Conservation (phyloP, 2,797 vertebrate species). For the Cheirogaleus major region DNA sequence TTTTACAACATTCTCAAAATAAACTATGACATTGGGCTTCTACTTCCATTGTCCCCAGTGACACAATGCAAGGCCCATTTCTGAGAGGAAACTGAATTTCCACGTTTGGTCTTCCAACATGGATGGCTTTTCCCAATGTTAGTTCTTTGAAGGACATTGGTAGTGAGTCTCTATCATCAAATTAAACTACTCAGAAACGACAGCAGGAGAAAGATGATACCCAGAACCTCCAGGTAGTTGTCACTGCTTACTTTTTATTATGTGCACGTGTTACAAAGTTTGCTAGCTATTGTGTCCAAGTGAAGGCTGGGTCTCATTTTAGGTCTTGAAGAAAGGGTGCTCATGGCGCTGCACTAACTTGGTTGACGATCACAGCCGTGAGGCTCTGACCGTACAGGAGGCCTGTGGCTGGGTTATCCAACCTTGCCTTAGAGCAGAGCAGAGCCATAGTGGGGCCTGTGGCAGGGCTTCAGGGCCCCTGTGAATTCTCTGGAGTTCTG, state of each 20-base stretch:
- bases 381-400: background rate
- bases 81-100: conserved; percentile 54
- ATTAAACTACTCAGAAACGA: background rate
- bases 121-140: background rate
- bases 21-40: conserved; percentile 64
- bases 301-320: background rate
- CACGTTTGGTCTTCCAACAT: conserved; percentile 40
- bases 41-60: conserved; percentile 56
- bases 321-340: background rate
- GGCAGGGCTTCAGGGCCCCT: background rate
- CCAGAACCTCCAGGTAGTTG: background rate
- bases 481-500: background rate
- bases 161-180: background rate
- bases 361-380: background rate
- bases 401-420: background rate
- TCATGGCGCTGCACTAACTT: background rate
- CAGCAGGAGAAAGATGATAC: background rate
- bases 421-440: background rate
- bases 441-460: background rate
- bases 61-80: conserved; percentile 52
- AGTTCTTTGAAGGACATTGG: background rate
- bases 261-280: too few species aligned
- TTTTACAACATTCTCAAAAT: conserved; percentile 65
- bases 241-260: background rate
- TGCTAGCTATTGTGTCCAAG: background rate